phyloP scores from a whole-genome alignment of 2,888 invertebrate species.

The Pseudococcus longispinus region DNA sequence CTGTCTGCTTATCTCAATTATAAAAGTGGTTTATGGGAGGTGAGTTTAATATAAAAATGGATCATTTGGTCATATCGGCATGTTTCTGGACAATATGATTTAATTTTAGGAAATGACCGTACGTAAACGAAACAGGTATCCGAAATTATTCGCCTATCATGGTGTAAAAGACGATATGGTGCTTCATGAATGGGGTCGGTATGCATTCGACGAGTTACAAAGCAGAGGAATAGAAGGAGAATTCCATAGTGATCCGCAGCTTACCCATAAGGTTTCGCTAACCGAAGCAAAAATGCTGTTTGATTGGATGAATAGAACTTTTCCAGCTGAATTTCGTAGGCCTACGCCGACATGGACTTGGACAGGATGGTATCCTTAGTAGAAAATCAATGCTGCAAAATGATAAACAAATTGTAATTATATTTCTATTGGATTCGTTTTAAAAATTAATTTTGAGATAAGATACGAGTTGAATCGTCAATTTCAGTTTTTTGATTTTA shows the following conservation, averaged over 20 bases:
- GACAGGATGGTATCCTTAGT: background rate
- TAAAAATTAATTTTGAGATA: background rate
- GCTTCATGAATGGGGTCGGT: slow-evolving; percentile 71
- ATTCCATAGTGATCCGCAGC: slow-evolving; percentile 68
- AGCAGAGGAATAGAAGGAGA: slow-evolving; percentile 70
- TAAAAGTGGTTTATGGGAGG: slow-evolving; percentile 26
- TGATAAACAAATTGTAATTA: background rate
- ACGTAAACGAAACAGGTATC: slow-evolving; percentile 60
- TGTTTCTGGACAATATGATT: background rate
- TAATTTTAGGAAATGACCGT: slow-evolving; percentile 29
- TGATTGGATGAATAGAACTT: slow-evolving; percentile 60
- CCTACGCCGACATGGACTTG: slow-evolving; percentile 11
- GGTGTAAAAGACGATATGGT: slow-evolving; percentile 75
- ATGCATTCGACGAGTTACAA: slow-evolving; percentile 69
- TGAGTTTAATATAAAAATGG: background rate
- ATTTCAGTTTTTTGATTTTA: background rate
- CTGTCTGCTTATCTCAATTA: slow-evolving; percentile 2
- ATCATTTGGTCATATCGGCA: background rate
- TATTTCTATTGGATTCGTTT: background rate
- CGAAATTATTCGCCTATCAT: slow-evolving; percentile 73
- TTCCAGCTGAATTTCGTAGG: slow-evolving; percentile 27
- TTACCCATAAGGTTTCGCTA: slow-evolving; percentile 72
- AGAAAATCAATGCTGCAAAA: background rate
- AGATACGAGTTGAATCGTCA: background rate
- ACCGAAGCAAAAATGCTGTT: slow-evolving; percentile 56